Percentiles rank a stretch among this genome's conserved stretches.
Conservation (phyloP, 1,140 invertebrate genomes). For the Mactra quadrangularis region DNA sequence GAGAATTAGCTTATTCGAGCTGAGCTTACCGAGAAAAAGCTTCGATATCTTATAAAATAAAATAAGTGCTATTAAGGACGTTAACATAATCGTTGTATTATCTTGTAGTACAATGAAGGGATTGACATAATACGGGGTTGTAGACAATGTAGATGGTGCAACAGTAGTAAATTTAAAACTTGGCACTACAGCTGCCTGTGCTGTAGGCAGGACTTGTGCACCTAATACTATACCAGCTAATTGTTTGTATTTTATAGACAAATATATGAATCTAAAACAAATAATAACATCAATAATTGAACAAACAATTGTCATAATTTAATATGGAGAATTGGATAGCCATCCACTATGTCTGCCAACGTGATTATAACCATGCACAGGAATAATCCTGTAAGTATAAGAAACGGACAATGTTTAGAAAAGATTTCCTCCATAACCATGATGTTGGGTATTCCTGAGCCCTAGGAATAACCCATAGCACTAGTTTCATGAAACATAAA, state of each 20-base stretch:
- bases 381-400: conserved; percentile 4
- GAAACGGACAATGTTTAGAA: background rate
- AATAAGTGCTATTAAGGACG: background rate
- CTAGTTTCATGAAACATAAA: conserved; percentile 12
- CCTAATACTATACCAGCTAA: background rate
- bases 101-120: background rate
- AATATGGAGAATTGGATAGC: background rate
- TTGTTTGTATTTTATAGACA: background rate
- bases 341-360: background rate
- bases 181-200: background rate
- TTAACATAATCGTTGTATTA: too few species aligned
- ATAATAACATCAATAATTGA: background rate
- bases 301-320: background rate
- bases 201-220: background rate
- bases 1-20: background rate
- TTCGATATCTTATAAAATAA: background rate
- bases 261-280: background rate
- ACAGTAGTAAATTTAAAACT: background rate
- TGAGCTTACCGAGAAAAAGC: background rate
- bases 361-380: background rate
- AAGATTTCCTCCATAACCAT: background rate
- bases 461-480: too few species aligned
- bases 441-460: too few species aligned
- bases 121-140: background rate
- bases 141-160: background rate